Conservation (phyloP, 2,113 vertebrate species). For the Osmerus mordax region DNA sequence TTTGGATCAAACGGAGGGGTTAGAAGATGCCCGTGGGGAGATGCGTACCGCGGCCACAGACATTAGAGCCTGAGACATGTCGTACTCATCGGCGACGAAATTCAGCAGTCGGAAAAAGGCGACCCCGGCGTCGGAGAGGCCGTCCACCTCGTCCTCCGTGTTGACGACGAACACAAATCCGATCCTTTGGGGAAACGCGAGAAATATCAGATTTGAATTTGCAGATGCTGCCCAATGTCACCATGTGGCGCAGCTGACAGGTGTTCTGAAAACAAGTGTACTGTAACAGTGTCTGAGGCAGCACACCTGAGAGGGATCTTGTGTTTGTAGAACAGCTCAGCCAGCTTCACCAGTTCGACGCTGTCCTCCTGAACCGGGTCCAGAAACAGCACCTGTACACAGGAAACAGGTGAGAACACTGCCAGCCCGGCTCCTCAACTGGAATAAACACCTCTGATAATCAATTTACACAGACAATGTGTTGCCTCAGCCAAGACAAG, state of each 20-base stretch:
- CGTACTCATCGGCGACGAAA: conserved; percentile 84
- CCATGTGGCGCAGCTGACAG: conserved; percentile 48
- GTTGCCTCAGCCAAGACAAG: not conserved
- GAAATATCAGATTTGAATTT: conserved; percentile 57
- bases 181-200: conserved; percentile 75
- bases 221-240: conserved; percentile 52
- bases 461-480: not conserved
- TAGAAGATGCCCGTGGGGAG: conserved; percentile 37
- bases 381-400: conserved; percentile 85
- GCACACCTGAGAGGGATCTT: conserved; percentile 87
- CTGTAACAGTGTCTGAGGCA: conserved; percentile 19
- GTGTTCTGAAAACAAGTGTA: conserved; percentile 16
- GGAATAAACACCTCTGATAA: not conserved
- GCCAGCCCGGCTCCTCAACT: not conserved
- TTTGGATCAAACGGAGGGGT: conserved; percentile 30
- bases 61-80: conserved; percentile 80
- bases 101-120: conserved; percentile 88
- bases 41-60: conserved; percentile 82
- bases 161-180: conserved; percentile 93
- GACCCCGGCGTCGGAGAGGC: conserved; percentile 79
- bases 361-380: conserved; percentile 83
- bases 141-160: conserved; percentile 81
- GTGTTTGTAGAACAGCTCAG: conserved; percentile 84
- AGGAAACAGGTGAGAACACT: conserved; percentile 14
- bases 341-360: conserved; percentile 82